phyloP scores from a whole-genome alignment of 1,140 invertebrate genomes.

The Idris sp. region DNA sequence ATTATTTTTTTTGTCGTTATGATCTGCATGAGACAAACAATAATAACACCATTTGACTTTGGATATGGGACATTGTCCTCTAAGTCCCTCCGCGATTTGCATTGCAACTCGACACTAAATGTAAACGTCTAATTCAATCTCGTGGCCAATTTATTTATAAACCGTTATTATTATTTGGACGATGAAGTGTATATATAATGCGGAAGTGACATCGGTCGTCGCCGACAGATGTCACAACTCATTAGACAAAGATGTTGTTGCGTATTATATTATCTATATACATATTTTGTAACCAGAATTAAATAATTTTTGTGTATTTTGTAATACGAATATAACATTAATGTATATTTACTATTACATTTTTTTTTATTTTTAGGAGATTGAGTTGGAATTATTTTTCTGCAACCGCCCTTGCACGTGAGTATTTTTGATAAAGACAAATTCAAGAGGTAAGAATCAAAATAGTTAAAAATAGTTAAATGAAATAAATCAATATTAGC shows the following conservation, averaged over 20 bases:
- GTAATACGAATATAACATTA: no score
- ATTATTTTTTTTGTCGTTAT: background rate
- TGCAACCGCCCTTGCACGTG: no score
- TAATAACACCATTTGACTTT: constrained; percentile 22
- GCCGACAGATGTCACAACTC: constrained; percentile 6
- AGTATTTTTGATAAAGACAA: no score
- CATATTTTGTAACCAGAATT: no score
- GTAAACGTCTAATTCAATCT: constrained; percentile 8
- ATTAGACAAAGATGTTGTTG: constrained; percentile 9
- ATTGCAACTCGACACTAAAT: background rate
- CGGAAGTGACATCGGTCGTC: constrained; percentile 16
- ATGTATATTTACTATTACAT: no score
- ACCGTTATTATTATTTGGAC: constrained; percentile 14
- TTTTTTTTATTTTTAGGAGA: no score
- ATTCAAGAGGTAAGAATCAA: no score
- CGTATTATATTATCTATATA: no score
- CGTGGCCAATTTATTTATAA: constrained; percentile 14
- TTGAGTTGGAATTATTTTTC: no score
- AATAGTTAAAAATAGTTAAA: no score
- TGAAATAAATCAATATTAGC: no score
- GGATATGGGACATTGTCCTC: constrained; percentile 30
- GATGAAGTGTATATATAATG: constrained; percentile 11
- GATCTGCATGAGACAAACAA: background rate
- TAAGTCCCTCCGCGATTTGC: constrained; percentile 9
- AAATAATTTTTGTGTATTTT: no score